Evolutionary conservation across 2,888 invertebrate genomes (phyloP).

Genomic region (Diarsia rubi): DNA sequence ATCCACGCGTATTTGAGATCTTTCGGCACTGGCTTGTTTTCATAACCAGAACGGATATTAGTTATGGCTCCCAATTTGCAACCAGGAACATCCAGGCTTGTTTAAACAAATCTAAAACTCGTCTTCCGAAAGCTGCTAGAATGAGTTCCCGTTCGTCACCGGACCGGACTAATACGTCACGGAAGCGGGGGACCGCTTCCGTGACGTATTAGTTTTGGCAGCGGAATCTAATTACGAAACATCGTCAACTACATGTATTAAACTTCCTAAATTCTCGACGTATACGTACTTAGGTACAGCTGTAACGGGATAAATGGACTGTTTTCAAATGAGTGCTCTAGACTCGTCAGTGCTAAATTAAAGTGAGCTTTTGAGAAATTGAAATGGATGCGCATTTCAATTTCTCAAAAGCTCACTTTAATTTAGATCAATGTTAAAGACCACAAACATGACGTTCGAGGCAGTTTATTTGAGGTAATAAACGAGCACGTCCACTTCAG

Average conservation of each 20-base stretch:
- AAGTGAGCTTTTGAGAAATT: no score
- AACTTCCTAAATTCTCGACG: slow-evolving; percentile 51
- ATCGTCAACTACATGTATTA: slow-evolving; percentile 64
- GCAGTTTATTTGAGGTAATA: slow-evolving; percentile 57
- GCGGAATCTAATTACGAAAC: slow-evolving; percentile 72
- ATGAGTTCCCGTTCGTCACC: slow-evolving; percentile 58
- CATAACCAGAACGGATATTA: slow-evolving; percentile 22
- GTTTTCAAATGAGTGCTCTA: slow-evolving; percentile 34
- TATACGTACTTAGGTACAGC: slow-evolving; percentile 14
- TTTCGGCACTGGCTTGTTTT: slow-evolving; percentile 7
- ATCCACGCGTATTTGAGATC: background rate
- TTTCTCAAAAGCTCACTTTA: slow-evolving; percentile 71
- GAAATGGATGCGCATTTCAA: slow-evolving; percentile 73
- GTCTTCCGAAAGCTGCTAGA: slow-evolving; percentile 49
- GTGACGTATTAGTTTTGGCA: slow-evolving; percentile 81
- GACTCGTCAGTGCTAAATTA: slow-evolving; percentile 63
- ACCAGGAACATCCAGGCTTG: slow-evolving; percentile 36
- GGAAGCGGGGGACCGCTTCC: no score
- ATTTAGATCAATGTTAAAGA: slow-evolving; percentile 78
- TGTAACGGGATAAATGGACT: slow-evolving; percentile 42
- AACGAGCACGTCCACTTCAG: slow-evolving; percentile 34
- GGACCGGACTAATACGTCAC: no score
- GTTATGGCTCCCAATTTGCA: slow-evolving; percentile 10
- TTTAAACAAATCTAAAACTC: slow-evolving; percentile 59
- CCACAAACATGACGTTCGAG: slow-evolving; percentile 68